A percentile compares a stretch with the other conserved stretches of the same genome.
phyloP scores from a whole-genome alignment of 2,888 invertebrate species.

The Pheosia tremula region DNA sequence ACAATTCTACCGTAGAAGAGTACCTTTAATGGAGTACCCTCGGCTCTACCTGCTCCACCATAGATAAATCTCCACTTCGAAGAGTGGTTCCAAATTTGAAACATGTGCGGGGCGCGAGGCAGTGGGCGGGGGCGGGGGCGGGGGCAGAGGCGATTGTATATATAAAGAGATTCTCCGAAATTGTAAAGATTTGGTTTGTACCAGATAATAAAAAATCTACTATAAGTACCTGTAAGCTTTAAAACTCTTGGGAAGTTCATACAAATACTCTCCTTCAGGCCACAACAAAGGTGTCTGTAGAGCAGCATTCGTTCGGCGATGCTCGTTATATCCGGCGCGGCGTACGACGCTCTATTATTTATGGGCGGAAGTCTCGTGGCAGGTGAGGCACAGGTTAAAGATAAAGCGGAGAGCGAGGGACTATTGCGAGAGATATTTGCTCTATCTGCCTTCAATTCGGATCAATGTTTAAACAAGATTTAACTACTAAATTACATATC shows the following conservation, averaged over 20 bases:
- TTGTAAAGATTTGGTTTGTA: too few species aligned
- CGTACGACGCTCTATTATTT: constrained; percentile 2
- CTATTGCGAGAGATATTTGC: not conserved
- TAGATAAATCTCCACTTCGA: not conserved
- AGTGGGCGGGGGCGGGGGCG: not conserved
- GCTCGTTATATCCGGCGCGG: not conserved
- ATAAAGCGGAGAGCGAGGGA: not conserved
- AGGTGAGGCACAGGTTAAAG: not conserved
- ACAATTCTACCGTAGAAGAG: not conserved
- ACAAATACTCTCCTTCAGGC: not conserved
- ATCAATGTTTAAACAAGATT: too few species aligned
- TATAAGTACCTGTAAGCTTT: not conserved
- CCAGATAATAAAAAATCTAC: too few species aligned
- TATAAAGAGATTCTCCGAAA: too few species aligned
- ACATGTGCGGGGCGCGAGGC: not conserved
- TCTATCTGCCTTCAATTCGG: not conserved
- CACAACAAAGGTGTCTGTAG: constrained; percentile 1
- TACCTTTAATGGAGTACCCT: not conserved
- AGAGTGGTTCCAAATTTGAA: not conserved
- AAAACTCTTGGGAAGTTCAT: not conserved
- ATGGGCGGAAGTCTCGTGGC: not conserved
- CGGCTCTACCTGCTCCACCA: not conserved
- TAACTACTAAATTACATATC: too few species aligned
- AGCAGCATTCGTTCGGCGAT: not conserved
- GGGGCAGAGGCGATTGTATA: not conserved